Base-by-base conservation (phyloP, 2,888 invertebrate genomes). In the Drosophila formosana region DNA sequence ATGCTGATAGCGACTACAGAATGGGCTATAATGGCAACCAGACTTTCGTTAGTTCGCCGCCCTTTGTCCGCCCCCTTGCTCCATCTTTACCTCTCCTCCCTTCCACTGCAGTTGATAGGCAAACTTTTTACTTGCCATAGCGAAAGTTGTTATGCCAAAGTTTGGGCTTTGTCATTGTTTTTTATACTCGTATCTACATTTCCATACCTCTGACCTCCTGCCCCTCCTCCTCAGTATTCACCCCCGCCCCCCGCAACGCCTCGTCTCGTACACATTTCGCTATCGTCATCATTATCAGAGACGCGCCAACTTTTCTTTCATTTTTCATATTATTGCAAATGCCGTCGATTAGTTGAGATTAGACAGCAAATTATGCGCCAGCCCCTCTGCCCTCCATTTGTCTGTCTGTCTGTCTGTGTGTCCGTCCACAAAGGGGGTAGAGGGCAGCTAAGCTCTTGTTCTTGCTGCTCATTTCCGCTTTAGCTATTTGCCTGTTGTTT, bases 311-410 rank as follows among this genome's bases (percentile, higher is more conserved):
- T 84, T 89, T 73, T 64, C 78, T 68, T 74, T 74, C 80, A 87
- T 89, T 87, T 82, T 79, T 88, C 86, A 88, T 82, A 82, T 80
- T 79, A 86, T 85, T 75, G 81, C 89, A 85, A 89, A 86, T 88
- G 86, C 81, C 70, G 80, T 86, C 89, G 86, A 86, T 86, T 86
- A 86, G 86, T 77, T 80, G 79, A 79, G 88, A 86, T 86, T 86
- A 86, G 82, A 80, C 56, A 79, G 86, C 86, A 81, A 88, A 88
- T 89, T 88, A 89, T 85, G 89, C 82, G 71, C 55, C 47, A 34
- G n/a, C 18, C 50, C 11, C 4, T 37, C 23, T 13, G 52, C 11
- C 25, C 28, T 23, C 4, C 3, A 23, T 11, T 8, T 23, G n/a
- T 8, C 18, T 5, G 25, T 4, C 23, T 5, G 18, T 8, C 32